Evolutionary conservation across 2,113 vertebrate species (phyloP).

Genomic region (Daubentonia madagascariensis): DNA sequence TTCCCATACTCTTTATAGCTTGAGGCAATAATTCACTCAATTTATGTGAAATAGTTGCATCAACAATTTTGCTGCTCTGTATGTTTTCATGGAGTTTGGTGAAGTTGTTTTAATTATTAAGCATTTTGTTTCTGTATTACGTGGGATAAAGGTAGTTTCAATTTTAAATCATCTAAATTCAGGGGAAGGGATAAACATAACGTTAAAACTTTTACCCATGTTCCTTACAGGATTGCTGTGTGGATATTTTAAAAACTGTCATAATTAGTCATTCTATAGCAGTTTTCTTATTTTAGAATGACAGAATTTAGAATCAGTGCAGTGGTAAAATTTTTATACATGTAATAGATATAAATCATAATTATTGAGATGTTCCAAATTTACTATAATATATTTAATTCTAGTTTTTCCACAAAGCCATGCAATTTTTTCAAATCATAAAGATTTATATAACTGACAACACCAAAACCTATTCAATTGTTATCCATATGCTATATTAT

Average conservation of each 20-base stretch:
- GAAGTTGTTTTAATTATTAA: slow-evolving; percentile 73
- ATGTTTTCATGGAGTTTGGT: slow-evolving; percentile 57
- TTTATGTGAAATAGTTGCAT: slow-evolving; percentile 43
- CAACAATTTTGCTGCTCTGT: slow-evolving; percentile 51
- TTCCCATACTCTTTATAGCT: slow-evolving; percentile 57
- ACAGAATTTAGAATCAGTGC: not conserved
- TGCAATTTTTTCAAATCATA: not conserved
- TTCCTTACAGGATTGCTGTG: not conserved
- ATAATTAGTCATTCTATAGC: not conserved
- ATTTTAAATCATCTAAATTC: slow-evolving; percentile 51
- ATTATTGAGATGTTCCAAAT: not conserved
- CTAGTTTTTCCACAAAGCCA: not conserved
- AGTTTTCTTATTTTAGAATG: not conserved
- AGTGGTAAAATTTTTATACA: not conserved
- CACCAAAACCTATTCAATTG: not conserved
- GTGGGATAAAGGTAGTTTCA: slow-evolving; percentile 41
- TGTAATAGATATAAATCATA: not conserved
- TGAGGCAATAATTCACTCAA: slow-evolving; percentile 59
- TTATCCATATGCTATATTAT: not conserved
- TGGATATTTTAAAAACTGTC: not conserved
- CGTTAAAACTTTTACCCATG: not conserved
- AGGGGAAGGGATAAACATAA: slow-evolving; percentile 50
- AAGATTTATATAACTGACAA: not conserved
- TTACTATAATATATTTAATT: not conserved
- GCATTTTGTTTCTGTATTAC: not conserved